Evolutionary conservation across 2,113 vertebrate species (phyloP).

Genomic region (Opisthocomus hoazin): DNA sequence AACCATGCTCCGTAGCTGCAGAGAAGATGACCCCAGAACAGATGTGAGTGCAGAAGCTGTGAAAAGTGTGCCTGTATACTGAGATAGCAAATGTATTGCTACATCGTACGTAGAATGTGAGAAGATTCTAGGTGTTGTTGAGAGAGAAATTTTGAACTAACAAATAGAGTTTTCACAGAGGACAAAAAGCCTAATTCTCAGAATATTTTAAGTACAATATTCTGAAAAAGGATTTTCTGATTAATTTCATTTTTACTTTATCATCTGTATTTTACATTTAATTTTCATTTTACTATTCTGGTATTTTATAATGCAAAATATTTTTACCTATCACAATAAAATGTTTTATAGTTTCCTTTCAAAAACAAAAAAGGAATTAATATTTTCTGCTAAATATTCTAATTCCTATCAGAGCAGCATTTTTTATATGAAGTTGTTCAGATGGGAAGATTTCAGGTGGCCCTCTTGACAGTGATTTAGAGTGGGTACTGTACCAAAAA

Average conservation of each 20-base stretch:
- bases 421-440: not conserved
- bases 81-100: not conserved
- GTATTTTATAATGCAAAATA: not conserved
- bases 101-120: not conserved
- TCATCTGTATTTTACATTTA: not conserved
- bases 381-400: not conserved
- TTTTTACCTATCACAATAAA: not conserved
- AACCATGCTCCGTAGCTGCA: not conserved
- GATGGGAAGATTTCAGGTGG: not conserved
- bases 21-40: not conserved
- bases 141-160: not conserved
- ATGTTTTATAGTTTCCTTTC: not conserved
- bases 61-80: not conserved
- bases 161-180: not conserved
- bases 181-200: not conserved
- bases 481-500: not conserved
- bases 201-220: not conserved
- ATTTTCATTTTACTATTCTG: not conserved
- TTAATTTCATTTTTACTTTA: not conserved
- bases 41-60: not conserved
- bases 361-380: not conserved
- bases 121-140: not conserved
- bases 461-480: not conserved
- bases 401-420: not conserved
- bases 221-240: not conserved